Conservation (phyloP, 35 echinoderm and acorn worm species). For the Eucidaris tribuloides region DNA sequence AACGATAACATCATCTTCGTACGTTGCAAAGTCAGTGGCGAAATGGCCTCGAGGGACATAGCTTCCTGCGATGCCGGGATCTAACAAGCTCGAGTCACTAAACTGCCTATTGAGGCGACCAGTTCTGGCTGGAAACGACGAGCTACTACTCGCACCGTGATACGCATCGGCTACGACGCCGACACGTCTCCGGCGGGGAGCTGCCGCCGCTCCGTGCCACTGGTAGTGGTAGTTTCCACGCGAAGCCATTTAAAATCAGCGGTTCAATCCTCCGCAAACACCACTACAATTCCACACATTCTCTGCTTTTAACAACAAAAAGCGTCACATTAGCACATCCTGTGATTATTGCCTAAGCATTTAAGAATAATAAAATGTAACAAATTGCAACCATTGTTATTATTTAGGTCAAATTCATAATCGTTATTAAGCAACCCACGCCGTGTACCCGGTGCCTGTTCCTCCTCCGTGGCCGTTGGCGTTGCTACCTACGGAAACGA, state of each 20-base stretch:
- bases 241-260: neutral
- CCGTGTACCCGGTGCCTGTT: too few species aligned
- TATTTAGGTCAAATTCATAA: too few species aligned
- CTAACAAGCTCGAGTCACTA: neutral
- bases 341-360: too few species aligned
- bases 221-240: neutral
- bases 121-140: neutral
- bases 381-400: too few species aligned
- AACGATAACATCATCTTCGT: conserved; percentile 19
- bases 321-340: too few species aligned
- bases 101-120: neutral
- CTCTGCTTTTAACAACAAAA: too few species aligned
- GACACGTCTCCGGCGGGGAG: conserved; percentile 1
- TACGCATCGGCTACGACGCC: neutral
- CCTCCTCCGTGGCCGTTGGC: too few species aligned
- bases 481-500: too few species aligned
- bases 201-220: conserved; percentile 10
- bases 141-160: neutral
- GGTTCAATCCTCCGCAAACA: neutral
- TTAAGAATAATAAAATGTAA: too few species aligned
- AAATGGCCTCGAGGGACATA: conserved; percentile 1
- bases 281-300: neutral
- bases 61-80: neutral
- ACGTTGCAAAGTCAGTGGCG: conserved; percentile 28
- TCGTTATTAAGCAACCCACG: too few species aligned